Evolutionary conservation across 1,140 invertebrate genomes (phyloP).

Genomic region (Zaprionus kolodkinae): DNA sequence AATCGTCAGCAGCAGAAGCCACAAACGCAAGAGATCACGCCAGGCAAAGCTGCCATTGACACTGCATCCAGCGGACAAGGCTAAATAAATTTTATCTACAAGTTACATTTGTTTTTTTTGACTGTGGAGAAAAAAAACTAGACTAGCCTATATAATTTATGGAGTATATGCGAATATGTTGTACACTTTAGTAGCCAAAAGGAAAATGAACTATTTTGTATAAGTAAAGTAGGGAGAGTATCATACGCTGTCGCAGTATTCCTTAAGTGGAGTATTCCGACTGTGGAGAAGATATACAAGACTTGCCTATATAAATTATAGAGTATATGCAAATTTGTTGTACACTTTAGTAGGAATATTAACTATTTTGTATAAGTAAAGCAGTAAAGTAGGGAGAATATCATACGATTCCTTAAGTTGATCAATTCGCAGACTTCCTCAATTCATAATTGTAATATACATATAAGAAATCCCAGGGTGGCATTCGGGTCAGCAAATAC

Average conservation of each 20-base stretch:
- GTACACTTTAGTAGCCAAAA: not conserved
- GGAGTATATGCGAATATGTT: not conserved
- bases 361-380: not conserved
- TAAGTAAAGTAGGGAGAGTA: not conserved
- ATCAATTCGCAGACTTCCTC: not conserved
- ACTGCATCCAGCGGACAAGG: constrained; percentile 10
- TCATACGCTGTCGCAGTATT: too few relatives aligned
- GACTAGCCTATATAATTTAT: not conserved
- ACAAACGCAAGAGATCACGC: not conserved
- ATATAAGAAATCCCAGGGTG: not conserved
- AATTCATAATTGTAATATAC: not conserved
- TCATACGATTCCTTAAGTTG: not conserved
- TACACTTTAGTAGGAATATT: not conserved
- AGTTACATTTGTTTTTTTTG: constrained; percentile 5
- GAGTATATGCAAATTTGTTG: not conserved
- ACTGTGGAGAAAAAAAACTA: not conserved
- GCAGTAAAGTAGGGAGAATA: not conserved
- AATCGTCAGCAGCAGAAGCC: constrained; percentile 4
- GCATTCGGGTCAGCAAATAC: not conserved
- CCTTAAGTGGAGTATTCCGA: too few relatives aligned
- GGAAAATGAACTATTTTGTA: not conserved
- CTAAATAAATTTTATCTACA: constrained; percentile 19
- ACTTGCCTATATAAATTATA: not conserved
- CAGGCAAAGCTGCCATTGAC: constrained; percentile 8
- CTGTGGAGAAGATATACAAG: not conserved